Evolutionary conservation across 2,797 vertebrate genomes (phyloP).

Genomic region (Coracias cyanogaster): DNA sequence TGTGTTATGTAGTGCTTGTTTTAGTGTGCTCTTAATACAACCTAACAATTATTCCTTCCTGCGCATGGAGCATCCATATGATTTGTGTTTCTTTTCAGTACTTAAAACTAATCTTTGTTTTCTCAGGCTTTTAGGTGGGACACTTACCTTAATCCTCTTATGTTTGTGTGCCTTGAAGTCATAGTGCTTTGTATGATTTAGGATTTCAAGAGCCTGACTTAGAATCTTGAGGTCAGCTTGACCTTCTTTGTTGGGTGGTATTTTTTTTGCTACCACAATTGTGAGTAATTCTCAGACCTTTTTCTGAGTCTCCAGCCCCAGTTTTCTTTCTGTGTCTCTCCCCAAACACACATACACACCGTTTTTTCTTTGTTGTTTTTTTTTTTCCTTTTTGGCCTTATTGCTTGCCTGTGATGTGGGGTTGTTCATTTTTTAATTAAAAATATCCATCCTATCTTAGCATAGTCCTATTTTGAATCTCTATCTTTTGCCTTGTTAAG

Average conservation of each 20-base stretch:
- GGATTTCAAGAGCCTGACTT: conserved; percentile 82
- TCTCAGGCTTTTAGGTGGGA: conserved; percentile 77
- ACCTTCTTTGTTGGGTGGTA: conserved; percentile 75
- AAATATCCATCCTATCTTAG: not conserved
- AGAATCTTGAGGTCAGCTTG: conserved; percentile 72
- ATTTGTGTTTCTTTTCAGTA: conserved; percentile 75
- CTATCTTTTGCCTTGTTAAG: not conserved
- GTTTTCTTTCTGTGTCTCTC: not conserved
- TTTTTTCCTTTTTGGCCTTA: not conserved
- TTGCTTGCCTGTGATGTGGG: not conserved
- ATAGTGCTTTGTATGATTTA: conserved; percentile 72
- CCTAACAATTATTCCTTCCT: conserved; percentile 61
- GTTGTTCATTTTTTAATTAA: not conserved
- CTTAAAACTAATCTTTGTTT: conserved; percentile 81
- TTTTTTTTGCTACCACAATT: conserved; percentile 27
- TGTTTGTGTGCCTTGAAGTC: conserved; percentile 78
- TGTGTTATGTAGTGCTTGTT: conserved; percentile 9
- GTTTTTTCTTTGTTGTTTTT: not conserved
- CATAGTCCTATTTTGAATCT: not conserved
- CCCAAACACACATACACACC: not conserved
- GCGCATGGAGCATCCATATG: conserved; percentile 40
- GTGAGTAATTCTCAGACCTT: conserved; percentile 36
- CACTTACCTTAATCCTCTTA: conserved; percentile 83
- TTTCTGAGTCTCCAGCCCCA: not conserved
- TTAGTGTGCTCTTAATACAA: conserved; percentile 30